Base-by-base conservation (phyloP, 2,113 vertebrate genomes). In the Suricata suricatta region DNA sequence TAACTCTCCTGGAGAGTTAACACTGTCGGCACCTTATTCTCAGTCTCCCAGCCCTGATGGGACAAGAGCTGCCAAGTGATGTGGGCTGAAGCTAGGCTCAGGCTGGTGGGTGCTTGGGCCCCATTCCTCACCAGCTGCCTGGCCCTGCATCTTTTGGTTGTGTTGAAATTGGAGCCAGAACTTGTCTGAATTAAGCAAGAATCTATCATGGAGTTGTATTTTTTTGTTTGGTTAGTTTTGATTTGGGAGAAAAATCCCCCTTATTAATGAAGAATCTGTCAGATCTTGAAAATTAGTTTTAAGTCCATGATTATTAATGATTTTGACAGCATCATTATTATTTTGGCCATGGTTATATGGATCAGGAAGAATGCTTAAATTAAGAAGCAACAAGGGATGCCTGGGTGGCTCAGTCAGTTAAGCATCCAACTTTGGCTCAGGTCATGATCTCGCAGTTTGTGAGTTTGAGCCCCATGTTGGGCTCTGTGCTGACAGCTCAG, bases 161-260 rank as follows among this genome's bases (percentile, higher is more conserved):
- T 88, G 19, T 76, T 89, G 29, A 27, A 69, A 93, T 84, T 81
- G 79, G 66, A 89, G 44, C 57, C 23, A 77, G 74, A 90, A 54
- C 44, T 93, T 92, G 52, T 92, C 41, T 54, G 29, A 85, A 88
- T 90, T 87, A 97, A 88, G 47, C 27, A 52, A 85, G 63, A 87
- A 35, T 76, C 25, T 82, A 4, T 69, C 35, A 7, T 80, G 21
- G 41, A 79, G 17, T 79, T 93, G 13, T 72, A 83, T 47, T 76
- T 92, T 54, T 50, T 80, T 79, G 12, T 80, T 72, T 71, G 47
- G 9, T 89, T 71, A 54, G 16, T 52, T 66, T 86, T 41, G 11
- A 31, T 50, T 57, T 57, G 16, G 47, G 5, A 44, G 25, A 52
- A 33, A 38, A 47, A 19, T n/a, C 25, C 12, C n/a, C 14, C 27